These are phyloP conservation scores for Chascanopsetta lugubris DNA, from an alignment of 2,113 vertebrate species.

Conservation along the genomic window DNA sequence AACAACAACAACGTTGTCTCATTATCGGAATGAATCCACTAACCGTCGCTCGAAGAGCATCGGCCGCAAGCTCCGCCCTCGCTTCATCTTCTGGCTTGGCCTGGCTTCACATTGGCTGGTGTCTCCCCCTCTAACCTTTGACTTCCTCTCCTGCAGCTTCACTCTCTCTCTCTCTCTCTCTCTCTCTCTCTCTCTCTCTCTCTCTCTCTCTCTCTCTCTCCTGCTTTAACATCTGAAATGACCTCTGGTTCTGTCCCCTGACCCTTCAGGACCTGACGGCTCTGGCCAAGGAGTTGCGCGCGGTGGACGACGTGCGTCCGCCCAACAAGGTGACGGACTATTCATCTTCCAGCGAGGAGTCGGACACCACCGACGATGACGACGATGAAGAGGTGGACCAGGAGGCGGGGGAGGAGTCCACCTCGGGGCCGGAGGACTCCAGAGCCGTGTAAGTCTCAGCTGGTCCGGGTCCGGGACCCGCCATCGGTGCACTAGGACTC, in stretches of 20 bases:
- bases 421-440: conserved; percentile 93
- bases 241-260: conserved; percentile 1
- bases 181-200: too few relatives aligned
- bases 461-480: too few relatives aligned
- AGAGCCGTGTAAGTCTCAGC: conserved; percentile 88
- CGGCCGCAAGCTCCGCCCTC: conserved; percentile 18
- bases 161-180: background rate
- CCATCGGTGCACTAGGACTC: too few relatives aligned
- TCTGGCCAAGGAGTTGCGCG: conserved; percentile 94
- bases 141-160: conserved; percentile 57
- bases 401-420: conserved; percentile 92
- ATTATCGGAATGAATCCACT: conserved; percentile 57
- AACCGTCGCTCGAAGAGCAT: conserved; percentile 56
- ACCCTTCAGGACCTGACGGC: conserved; percentile 92
- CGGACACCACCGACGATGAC: conserved; percentile 95
- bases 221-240: background rate
- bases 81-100: conserved; percentile 47
- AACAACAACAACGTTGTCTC: conserved; percentile 22
- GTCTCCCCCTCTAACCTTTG: conserved; percentile 35
- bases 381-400: conserved; percentile 97
- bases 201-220: too few relatives aligned
- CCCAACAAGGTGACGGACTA: conserved; percentile 97
- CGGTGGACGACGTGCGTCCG: conserved; percentile 93
- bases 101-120: conserved; percentile 66
- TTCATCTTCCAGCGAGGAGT: conserved; percentile 97